A percentile compares a stretch with the other conserved stretches of the same genome.
Evolutionary conservation across 2,888 invertebrate genomes (phyloP).

Genomic region (Megamerina dolium): DNA sequence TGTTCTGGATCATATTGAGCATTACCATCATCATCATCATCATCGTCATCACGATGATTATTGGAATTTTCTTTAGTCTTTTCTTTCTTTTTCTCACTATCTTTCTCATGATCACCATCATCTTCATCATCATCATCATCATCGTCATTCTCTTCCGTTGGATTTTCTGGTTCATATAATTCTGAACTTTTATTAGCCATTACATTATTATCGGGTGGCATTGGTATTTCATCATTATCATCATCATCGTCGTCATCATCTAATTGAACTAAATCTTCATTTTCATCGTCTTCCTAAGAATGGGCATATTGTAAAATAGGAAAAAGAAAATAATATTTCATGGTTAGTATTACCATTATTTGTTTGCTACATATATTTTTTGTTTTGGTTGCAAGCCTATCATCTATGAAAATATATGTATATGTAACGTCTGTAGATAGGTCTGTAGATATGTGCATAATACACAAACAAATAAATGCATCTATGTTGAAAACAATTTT

Average conservation of each 20-base stretch:
- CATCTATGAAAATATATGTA: no score
- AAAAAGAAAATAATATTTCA: constrained; percentile 52
- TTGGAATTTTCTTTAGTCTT: not conserved
- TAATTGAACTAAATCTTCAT: constrained; percentile 50
- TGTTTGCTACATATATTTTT: constrained; percentile 7
- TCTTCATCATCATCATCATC: constrained; percentile 15
- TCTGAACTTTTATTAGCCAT: constrained; percentile 24
- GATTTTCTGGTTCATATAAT: constrained; percentile 47
- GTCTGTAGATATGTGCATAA: no score
- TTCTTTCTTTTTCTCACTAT: constrained; percentile 10
- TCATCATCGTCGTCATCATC: constrained; percentile 47
- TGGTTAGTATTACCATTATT: constrained; percentile 50
- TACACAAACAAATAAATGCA: no score
- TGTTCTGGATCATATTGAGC: constrained; percentile 19
- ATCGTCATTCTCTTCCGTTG: constrained; percentile 35
- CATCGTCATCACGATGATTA: constrained; percentile 1
- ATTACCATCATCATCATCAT: constrained; percentile 8
- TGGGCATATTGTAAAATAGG: constrained; percentile 49
- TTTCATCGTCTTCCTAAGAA: constrained; percentile 50
- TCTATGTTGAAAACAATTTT: no score
- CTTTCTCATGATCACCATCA: constrained; percentile 11
- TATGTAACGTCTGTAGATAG: no score
- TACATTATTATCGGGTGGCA: constrained; percentile 36
- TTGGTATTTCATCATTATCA: constrained; percentile 46
- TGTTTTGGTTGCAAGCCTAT: no score